phyloP scores from a whole-genome alignment of 1,140 invertebrate species.

The Eriocheir sinensis region DNA sequence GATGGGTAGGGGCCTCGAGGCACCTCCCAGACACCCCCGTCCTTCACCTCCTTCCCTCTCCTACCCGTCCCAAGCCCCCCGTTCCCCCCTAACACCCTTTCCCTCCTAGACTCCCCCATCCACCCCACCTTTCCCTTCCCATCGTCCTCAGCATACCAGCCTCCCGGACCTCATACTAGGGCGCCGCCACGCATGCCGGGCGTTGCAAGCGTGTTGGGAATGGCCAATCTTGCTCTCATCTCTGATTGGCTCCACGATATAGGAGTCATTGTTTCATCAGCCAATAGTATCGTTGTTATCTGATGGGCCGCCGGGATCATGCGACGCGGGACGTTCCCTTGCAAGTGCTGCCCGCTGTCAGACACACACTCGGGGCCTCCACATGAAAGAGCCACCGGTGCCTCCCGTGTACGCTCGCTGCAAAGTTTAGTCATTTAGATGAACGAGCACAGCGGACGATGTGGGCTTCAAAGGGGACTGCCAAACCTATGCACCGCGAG shows the following conservation, averaged over 20 bases:
- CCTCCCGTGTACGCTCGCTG: not conserved
- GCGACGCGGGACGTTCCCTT: not conserved
- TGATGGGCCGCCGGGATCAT: conserved; percentile 61
- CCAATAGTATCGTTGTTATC: conserved; percentile 72
- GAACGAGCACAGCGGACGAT: not conserved
- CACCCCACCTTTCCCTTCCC: too few species aligned
- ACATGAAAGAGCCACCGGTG: not conserved
- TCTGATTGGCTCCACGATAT: conserved; percentile 71
- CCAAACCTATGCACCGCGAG: too few species aligned
- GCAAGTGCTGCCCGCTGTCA: not conserved
- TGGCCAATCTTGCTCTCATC: conserved; percentile 73
- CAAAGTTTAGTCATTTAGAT: not conserved
- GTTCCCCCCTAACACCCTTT: too few species aligned
- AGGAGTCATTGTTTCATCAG: conserved; percentile 74
- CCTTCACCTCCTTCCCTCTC: too few species aligned
- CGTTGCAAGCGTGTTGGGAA: conserved; percentile 71
- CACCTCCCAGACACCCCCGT: too few species aligned
- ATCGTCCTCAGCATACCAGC: conserved; percentile 41
- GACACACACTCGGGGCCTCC: not conserved
- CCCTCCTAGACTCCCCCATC: too few species aligned
- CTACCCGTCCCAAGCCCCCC: too few species aligned
- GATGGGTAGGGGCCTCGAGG: not conserved
- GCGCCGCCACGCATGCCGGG: conserved; percentile 37
- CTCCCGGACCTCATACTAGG: conserved; percentile 54
- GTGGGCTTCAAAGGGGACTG: not conserved